Evolutionary conservation across 2,888 invertebrate species (phyloP).

Genomic region (Aspidiotus destructor): DNA sequence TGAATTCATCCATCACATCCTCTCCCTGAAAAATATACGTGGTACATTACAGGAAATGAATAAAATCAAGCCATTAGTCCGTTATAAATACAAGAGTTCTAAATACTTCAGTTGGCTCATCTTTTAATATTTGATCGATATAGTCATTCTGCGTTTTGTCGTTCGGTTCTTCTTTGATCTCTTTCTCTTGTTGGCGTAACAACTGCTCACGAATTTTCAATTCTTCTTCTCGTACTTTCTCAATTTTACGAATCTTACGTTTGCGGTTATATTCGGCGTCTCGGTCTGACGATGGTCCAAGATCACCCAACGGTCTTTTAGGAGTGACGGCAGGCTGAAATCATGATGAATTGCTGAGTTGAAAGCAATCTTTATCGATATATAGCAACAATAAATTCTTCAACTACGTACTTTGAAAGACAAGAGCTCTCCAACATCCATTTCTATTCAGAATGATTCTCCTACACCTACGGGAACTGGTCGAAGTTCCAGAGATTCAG

Average conservation of each 20-base stretch:
- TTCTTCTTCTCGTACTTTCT: conserved; percentile 36
- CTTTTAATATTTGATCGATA: conserved; percentile 12
- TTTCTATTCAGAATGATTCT: conserved; percentile 36
- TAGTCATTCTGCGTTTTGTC: conserved; percentile 3
- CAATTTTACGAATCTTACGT: conserved; percentile 41
- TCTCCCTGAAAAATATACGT: conserved; percentile 45
- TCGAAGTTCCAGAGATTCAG: no score
- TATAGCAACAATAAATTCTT: conserved; percentile 11
- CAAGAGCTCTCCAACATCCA: conserved; percentile 52
- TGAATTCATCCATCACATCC: conserved; percentile 78
- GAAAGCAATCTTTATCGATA: neutral
- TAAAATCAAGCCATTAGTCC: neutral
- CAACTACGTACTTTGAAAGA: conserved; percentile 47
- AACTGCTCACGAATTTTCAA: conserved; percentile 36
- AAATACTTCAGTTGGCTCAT: conserved; percentile 36
- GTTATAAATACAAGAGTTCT: neutral
- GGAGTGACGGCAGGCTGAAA: conserved; percentile 70
- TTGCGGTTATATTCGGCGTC: conserved; percentile 47
- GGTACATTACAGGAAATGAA: neutral
- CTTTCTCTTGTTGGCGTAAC: conserved; percentile 30
- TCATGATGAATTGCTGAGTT: conserved; percentile 22
- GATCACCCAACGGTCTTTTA: conserved; percentile 57
- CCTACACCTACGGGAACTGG: neutral
- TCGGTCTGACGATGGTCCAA: conserved; percentile 55
- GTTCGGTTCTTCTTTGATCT: conserved; percentile 13